phyloP scores from a whole-genome alignment of 2,888 invertebrate species.

The Tanypteryx hageni region DNA sequence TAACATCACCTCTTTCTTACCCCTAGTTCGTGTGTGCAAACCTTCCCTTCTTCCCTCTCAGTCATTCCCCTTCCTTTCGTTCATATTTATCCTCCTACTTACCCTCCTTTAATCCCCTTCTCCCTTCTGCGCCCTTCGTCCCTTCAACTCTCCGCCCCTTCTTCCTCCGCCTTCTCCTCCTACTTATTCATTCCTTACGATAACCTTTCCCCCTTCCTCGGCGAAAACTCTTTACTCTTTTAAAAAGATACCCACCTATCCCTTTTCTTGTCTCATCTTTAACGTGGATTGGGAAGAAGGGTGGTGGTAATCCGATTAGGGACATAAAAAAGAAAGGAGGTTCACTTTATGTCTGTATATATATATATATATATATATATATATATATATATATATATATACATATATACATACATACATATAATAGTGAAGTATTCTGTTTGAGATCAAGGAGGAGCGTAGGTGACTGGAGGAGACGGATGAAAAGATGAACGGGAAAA shows the following conservation, averaged over 20 bases:
- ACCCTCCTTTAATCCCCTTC: too few species aligned
- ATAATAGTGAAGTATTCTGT: background rate
- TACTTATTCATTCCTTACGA: conserved; percentile 41
- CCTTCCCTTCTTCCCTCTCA: background rate
- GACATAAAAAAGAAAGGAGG: conserved; percentile 40
- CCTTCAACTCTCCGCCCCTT: background rate
- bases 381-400: background rate
- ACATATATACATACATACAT: background rate
- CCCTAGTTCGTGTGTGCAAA: background rate
- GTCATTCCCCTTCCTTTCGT: too few species aligned
- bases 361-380: background rate
- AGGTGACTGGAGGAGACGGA: too few species aligned
- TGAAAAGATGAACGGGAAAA: background rate
- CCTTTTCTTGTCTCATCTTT: conserved; percentile 43
- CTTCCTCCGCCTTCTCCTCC: conserved; percentile 1
- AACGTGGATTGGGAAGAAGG: conserved; percentile 55
- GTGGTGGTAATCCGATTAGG: conserved; percentile 54
- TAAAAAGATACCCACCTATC: conserved; percentile 29
- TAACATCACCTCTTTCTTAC: background rate
- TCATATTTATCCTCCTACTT: too few species aligned
- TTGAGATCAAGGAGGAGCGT: background rate
- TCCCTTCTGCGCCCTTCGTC: background rate
- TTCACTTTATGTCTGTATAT: background rate
- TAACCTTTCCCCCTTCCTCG: conserved; percentile 3
- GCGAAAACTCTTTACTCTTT: background rate